Conservation (phyloP, 2,113 vertebrate species). For the Cyprinus carpio region DNA sequence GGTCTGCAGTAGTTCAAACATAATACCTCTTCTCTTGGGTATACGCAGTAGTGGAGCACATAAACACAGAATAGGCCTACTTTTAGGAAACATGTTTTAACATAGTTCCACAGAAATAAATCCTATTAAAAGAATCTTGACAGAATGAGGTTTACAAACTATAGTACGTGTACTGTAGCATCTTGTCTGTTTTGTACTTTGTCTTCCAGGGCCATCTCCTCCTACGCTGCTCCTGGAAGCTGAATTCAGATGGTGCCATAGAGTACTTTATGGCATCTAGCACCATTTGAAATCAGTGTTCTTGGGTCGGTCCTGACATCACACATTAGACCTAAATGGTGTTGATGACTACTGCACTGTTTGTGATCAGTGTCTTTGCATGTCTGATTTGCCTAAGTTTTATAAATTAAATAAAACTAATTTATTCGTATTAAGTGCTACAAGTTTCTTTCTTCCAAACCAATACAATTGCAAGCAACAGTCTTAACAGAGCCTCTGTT, state of each 20-base stretch:
- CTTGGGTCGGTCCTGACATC: conserved; percentile 84
- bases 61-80: too few relatives aligned
- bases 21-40: not conserved
- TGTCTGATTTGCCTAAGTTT: not conserved
- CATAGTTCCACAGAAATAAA: not conserved
- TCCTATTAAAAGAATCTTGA: not conserved
- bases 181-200: not conserved
- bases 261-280: conserved; percentile 87
- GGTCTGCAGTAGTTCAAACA: not conserved
- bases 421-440: not conserved
- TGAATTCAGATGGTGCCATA: conserved; percentile 94
- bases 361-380: not conserved
- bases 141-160: not conserved
- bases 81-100: not conserved
- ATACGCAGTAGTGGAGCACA: not conserved
- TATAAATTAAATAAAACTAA: conserved; percentile 2
- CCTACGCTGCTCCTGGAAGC: conserved; percentile 79
- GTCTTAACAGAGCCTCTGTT: too few relatives aligned
- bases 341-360: not conserved
- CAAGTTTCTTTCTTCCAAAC: too few relatives aligned
- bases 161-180: too few relatives aligned
- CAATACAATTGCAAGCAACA: not conserved
- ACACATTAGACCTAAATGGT: not conserved
- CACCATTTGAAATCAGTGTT: conserved; percentile 98
- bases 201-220: conserved; percentile 20